Base-by-base conservation (phyloP, 1,140 invertebrate genomes). In the Cephus cinctus region DNA sequence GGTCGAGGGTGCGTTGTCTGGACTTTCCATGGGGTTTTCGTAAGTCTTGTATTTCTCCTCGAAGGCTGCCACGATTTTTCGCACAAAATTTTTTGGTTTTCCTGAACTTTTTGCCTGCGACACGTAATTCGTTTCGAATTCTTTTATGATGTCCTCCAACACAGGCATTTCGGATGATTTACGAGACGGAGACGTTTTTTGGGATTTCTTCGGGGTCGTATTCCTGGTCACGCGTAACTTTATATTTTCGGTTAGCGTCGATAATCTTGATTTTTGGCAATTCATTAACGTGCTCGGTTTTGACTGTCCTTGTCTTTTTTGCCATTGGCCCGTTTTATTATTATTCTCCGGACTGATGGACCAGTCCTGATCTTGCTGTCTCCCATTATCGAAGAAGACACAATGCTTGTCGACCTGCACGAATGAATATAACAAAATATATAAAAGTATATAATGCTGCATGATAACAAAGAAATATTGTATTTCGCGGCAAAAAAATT, bases 31-130 rank as follows among this genome's bases (percentile, higher is more conserved):
- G 12, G 25, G 36, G 27, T 14, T 20, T 21, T 27, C 27, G 47
- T 25, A 27, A 6, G 2, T 5, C 35, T 54, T 54, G 34, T 50
- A 61, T 9, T 53, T 65, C 20, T 53, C 39, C 14, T 69, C 67
- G 35, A 63, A 61, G 2, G 58, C 57, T 2, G 60, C 57, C 1
- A 69, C 57, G 2, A 68, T 54, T 22, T 51, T 62, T 45, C 61
- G 65, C 0, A 69, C 67, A n/a, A 65, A 66, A n/a, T 46, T 56
- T 5, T 47, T 45, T 16, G 34, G 43, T 12, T 15, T 43, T 36
- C 12, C 3, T 8, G 16, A 1, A 18, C 35, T n/a, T 35, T 48
- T 52, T 21, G 43, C 43, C 4, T 49, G 50, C 2, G 59, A 60
- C 12, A 47, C 36, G 18, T 43, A 59, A n/a, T 23, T 43, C 4